Evolutionary conservation across 2,797 vertebrate genomes (phyloP).

Genomic region (Labeo calbasu): DNA sequence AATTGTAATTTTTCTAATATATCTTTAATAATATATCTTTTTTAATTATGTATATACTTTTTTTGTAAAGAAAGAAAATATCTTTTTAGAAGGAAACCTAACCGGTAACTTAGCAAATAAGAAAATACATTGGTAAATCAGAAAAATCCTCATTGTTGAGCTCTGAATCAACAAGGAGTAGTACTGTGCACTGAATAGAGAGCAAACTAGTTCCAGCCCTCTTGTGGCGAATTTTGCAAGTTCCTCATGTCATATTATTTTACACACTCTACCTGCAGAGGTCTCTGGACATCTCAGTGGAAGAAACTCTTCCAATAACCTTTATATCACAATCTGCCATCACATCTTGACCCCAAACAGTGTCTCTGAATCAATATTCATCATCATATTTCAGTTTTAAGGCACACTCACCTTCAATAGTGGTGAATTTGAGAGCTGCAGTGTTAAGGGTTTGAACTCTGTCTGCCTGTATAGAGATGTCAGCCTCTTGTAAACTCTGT

Average conservation of each 20-base stretch:
- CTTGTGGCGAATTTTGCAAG: slow-evolving; percentile 40
- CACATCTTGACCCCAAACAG: not conserved
- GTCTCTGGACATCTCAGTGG: not conserved
- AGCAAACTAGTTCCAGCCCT: slow-evolving; percentile 25
- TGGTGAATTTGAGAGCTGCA: slow-evolving; percentile 87
- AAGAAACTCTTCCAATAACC: not conserved
- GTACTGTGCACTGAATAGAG: not conserved
- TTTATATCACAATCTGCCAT: not conserved
- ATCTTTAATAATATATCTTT: too few species aligned
- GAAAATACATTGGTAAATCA: not conserved
- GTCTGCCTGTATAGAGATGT: slow-evolving; percentile 88
- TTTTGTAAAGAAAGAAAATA: not conserved
- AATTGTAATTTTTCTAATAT: too few species aligned
- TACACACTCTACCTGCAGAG: slow-evolving; percentile 21
- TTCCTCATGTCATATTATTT: slow-evolving; percentile 7
- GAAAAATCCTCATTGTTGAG: not conserved
- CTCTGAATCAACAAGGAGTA: not conserved
- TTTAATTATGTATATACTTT: too few species aligned
- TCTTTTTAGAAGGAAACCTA: not conserved
- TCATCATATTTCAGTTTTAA: not conserved
- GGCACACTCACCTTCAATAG: slow-evolving; percentile 80
- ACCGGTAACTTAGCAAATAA: not conserved
- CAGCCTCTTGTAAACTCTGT: slow-evolving; percentile 88
- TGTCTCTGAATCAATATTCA: not conserved
- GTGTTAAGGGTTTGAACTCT: slow-evolving; percentile 87